A percentile compares a stretch with the other conserved stretches of the same genome.
Evolutionary conservation across 1,140 invertebrate genomes (phyloP).

Genomic region (Ganaspis sp.): DNA sequence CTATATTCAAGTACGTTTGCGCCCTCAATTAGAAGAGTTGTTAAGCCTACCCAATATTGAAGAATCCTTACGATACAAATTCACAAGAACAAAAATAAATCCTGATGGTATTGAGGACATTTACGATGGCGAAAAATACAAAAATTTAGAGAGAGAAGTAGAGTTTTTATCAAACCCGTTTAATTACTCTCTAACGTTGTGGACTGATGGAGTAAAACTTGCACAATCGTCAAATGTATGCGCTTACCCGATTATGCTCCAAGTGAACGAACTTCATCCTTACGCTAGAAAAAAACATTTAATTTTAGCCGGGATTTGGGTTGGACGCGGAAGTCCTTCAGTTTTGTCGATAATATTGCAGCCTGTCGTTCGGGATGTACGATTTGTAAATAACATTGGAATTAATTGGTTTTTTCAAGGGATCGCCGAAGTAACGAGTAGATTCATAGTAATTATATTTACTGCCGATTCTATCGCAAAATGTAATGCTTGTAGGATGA

Average conservation of each 20-base stretch:
- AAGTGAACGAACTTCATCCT: conserved; percentile 25
- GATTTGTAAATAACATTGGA: too few species aligned
- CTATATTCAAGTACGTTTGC: conserved; percentile 24
- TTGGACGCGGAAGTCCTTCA: not conserved
- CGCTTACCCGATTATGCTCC: not conserved
- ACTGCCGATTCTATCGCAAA: not conserved
- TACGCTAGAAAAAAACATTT: conserved; percentile 5
- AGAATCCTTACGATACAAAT: conserved; percentile 33
- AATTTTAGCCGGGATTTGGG: conserved; percentile 33
- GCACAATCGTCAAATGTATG: not conserved
- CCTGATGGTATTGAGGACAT: conserved; percentile 37
- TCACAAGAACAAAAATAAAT: conserved; percentile 31
- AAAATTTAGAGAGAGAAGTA: not conserved
- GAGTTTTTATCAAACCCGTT: conserved; percentile 26
- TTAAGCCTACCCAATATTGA: conserved; percentile 36
- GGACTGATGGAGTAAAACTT: conserved; percentile 27
- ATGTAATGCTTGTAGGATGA: not conserved
- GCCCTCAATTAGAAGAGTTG: conserved; percentile 43
- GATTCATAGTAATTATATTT: not conserved
- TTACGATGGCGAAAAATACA: conserved; percentile 26
- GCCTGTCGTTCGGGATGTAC: not conserved
- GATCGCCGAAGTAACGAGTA: not conserved
- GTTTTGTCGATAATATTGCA: conserved; percentile 33
- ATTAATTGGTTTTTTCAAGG: not conserved
- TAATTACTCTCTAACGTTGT: conserved; percentile 36